Conservation (phyloP, 2,888 invertebrate species). For the Ennomos fuscantarius region DNA sequence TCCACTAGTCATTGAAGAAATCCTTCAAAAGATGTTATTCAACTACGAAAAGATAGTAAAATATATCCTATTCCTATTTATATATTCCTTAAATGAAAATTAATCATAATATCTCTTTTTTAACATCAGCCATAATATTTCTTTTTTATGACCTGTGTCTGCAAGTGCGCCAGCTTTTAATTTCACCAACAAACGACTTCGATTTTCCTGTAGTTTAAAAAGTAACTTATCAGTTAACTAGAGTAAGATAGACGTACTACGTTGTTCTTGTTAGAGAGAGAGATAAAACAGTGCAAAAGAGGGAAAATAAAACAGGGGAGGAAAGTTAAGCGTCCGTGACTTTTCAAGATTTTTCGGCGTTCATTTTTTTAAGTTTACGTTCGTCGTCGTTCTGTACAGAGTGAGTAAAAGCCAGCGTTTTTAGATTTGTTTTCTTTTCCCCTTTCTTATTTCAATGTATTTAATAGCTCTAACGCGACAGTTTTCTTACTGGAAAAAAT, state of each 20-base stretch:
- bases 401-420: conserved; percentile 74
- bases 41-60: too few species aligned
- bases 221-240: conserved; percentile 82
- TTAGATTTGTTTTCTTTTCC: conserved; percentile 76
- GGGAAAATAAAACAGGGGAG: conserved; percentile 85
- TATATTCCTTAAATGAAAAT: conserved; percentile 47
- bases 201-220: conserved; percentile 83
- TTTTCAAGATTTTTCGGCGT: conserved; percentile 83
- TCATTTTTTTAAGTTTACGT: conserved; percentile 83
- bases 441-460: conserved; percentile 48
- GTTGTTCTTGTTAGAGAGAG: conserved; percentile 38
- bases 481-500: too few species aligned
- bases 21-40: too few species aligned
- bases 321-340: conserved; percentile 86
- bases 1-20: too few species aligned
- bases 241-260: conserved; percentile 62
- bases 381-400: conserved; percentile 61
- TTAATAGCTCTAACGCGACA: conserved; percentile 37
- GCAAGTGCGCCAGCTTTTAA: conserved; percentile 79
- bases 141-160: conserved; percentile 80
- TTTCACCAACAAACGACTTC: conserved; percentile 78
- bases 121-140: conserved; percentile 71
- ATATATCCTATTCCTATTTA: neutral
- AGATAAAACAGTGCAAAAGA: conserved; percentile 63
- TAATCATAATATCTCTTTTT: conserved; percentile 62